Base-by-base conservation (phyloP, 2,113 vertebrate genomes). In the Anguilla rostrata region DNA sequence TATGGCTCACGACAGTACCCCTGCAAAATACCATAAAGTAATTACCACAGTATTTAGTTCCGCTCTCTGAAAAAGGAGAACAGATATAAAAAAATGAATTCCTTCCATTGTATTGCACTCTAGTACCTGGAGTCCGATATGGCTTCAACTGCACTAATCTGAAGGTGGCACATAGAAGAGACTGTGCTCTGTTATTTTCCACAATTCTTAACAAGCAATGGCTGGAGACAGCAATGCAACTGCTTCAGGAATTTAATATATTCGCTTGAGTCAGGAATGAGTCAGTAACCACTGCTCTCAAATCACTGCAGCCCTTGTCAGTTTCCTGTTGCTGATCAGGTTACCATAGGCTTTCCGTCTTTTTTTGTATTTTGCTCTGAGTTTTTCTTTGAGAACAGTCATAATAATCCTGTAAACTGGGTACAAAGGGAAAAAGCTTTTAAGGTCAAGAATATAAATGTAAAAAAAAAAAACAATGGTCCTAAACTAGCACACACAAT, bases 231-330 rank as follows among this genome's bases (percentile, higher is more conserved):
- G 20, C 87, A 86, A 87, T 40, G 79, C 89, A 85, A 81, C 84
- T 78, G 86, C 89, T 89, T 89, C 88, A 90, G 82, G 71, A 87
- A 89, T 66, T 66, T 22, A 2, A 66, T 79, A 89, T 88, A 89
- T 88, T 87, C 88, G 91, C 89, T 89, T 83, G 86, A 34, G 34
- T 75, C 91, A 86, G 88, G 86, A 89, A 89, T 88, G 88, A 88
- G 83, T 86, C 81, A 63, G 56, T 39, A 92, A 80, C 86, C 92
- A 90, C 85, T 81, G 87, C 46, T 91, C 87, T 91, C 91, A 53
- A 97, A 96, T 95, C 93, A 94, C 94, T 97, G 96, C 96, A 96
- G 95, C 94, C 95, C 95, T 95, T 96, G 94, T 97, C 94, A 94
- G 95, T 96, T 96, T 95, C 95, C 95, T 95, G 95, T 93, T 90